These are phyloP conservation scores for Achlya flavicornis DNA, from an alignment of 2,888 invertebrate species.

Conservation along the genomic window DNA sequence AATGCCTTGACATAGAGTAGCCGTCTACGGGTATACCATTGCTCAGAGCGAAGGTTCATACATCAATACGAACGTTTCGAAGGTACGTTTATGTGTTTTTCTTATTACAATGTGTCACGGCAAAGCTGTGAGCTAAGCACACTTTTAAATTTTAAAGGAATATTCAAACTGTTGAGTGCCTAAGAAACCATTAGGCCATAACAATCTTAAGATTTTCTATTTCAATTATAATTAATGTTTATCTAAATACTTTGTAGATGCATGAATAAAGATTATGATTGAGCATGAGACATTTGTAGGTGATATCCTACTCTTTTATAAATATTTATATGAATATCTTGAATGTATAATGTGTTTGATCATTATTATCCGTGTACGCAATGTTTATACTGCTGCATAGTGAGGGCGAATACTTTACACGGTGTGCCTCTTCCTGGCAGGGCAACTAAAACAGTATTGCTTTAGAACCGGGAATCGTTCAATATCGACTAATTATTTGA, in stretches of 20 bases:
- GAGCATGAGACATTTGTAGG: conserved; percentile 9
- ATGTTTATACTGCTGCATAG: background rate
- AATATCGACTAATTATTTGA: no score
- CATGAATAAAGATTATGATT: conserved; percentile 21
- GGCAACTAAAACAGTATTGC: no score
- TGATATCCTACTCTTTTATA: background rate
- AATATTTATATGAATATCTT: background rate
- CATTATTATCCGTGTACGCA: background rate
- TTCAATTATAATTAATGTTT: conserved; percentile 11
- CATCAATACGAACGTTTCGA: conserved; percentile 6
- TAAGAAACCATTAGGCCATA: conserved; percentile 2
- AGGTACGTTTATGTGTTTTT: conserved; percentile 1
- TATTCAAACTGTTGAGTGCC: conserved; percentile 5
- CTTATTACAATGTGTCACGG: conserved; percentile 6
- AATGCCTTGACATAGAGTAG: conserved; percentile 28
- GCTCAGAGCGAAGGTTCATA: conserved; percentile 9
- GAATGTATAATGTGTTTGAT: background rate
- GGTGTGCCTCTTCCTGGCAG: background rate
- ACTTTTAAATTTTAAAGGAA: background rate
- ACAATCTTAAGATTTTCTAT: conserved; percentile 3
- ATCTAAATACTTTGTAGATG: conserved; percentile 35
- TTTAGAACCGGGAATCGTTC: no score
- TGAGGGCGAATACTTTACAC: background rate
- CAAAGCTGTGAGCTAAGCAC: conserved; percentile 7
- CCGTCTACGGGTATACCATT: conserved; percentile 28